Evolutionary conservation across 1,140 invertebrate species (phyloP).

Genomic region (Agraylea sexmaculata): DNA sequence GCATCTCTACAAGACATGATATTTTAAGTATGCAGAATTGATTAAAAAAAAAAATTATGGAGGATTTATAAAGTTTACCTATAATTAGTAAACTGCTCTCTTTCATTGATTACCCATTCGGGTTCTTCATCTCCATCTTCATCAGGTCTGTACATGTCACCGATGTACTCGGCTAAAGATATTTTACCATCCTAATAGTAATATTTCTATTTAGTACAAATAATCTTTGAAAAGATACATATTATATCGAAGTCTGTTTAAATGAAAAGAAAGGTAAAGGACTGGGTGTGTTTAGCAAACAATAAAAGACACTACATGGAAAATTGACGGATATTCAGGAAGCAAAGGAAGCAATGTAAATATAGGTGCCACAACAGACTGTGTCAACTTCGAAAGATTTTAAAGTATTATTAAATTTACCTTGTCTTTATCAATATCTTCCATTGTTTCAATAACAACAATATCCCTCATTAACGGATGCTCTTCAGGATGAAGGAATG

Average conservation of each 20-base stretch:
- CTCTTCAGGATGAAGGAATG: conserved; percentile 95
- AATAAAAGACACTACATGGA: too few relatives aligned
- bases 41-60: not conserved
- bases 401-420: conserved; percentile 41
- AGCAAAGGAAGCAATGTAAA: too few relatives aligned
- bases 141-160: conserved; percentile 75
- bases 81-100: conserved; percentile 79
- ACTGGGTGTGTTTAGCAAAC: too few relatives aligned
- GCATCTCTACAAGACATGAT: conserved; percentile 47
- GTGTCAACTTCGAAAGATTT: conserved; percentile 9
- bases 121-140: conserved; percentile 67
- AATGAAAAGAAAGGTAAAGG: too few relatives aligned
- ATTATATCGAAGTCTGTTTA: too few relatives aligned
- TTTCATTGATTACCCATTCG: conserved; percentile 91
- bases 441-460: conserved; percentile 89
- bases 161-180: conserved; percentile 65
- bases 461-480: conserved; percentile 83
- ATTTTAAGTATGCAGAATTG: not conserved
- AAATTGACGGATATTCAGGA: too few relatives aligned
- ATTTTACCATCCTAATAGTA: conserved; percentile 62
- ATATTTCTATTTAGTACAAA: conserved; percentile 6
- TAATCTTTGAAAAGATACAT: not conserved
- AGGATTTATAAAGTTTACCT: conserved; percentile 23
- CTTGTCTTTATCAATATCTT: conserved; percentile 96
- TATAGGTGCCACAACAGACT: too few relatives aligned